These are phyloP conservation scores for Portunus trituberculatus DNA, from an alignment of 1,140 invertebrate genomes.

Conservation along the genomic window DNA sequence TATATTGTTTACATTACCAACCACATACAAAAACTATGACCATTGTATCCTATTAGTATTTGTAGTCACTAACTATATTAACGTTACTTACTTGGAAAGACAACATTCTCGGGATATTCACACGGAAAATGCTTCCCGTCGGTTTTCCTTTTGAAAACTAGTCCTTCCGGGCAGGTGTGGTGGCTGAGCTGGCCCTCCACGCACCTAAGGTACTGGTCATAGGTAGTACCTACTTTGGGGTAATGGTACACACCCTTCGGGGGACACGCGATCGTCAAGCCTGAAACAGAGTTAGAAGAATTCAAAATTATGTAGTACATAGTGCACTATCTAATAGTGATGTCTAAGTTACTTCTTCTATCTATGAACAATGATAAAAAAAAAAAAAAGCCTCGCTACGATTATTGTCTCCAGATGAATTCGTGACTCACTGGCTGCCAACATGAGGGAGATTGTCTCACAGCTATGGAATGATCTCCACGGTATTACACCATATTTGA, in stretches of 20 bases:
- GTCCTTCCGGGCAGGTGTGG: background rate
- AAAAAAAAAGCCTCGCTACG: background rate
- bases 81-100: background rate
- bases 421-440: background rate
- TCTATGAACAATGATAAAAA: background rate
- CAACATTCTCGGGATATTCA: background rate
- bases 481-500: too few species aligned
- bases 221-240: background rate
- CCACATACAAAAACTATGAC: too few species aligned
- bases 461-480: too few species aligned
- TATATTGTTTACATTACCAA: too few species aligned
- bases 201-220: background rate
- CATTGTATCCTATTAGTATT: too few species aligned
- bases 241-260: background rate
- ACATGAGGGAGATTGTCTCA: background rate
- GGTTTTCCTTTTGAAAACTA: background rate
- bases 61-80: too few species aligned
- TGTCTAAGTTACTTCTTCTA: background rate
- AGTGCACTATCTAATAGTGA: too few species aligned
- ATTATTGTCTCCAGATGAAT: background rate
- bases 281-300: background rate
- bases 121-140: background rate
- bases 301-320: background rate
- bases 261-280: background rate
- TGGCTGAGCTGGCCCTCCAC: background rate